These are phyloP conservation scores for Tragelaphus eurycerus DNA, from an alignment of 2,797 vertebrate genomes.

Conservation along the genomic window DNA sequence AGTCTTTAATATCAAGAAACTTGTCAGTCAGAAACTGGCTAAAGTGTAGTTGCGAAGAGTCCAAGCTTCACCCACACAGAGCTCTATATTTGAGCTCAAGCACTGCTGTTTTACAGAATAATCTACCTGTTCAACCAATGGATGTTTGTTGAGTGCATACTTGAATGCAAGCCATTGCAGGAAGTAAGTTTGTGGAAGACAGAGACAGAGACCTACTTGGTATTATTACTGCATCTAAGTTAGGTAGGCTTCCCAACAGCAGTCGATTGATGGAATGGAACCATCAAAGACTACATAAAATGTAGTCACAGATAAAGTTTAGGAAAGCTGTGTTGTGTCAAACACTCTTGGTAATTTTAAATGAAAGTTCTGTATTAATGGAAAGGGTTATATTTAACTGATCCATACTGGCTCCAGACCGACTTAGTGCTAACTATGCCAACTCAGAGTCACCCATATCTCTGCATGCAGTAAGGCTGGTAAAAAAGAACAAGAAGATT, in stretches of 20 bases:
- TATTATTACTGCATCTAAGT: background rate
- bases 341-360: background rate
- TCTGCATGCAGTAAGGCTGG: background rate
- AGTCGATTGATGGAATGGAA: background rate
- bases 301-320: background rate
- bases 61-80: background rate
- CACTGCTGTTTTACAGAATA: background rate
- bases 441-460: background rate
- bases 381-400: background rate
- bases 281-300: background rate
- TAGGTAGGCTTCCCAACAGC: background rate
- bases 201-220: background rate
- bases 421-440: background rate
- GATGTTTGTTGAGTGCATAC: background rate
- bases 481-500: conserved; percentile 17
- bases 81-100: background rate
- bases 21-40: background rate
- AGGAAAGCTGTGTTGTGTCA: background rate
- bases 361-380: background rate
- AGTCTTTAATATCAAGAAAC: background rate
- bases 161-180: background rate
- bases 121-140: background rate
- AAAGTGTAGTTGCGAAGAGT: background rate
- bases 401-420: background rate
- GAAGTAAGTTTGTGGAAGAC: background rate